A percentile compares a stretch with the other conserved stretches of the same genome.
These are phyloP conservation scores for Fukomys damarensis DNA, from an alignment of 2,113 vertebrate genomes.

Conservation along the genomic window DNA sequence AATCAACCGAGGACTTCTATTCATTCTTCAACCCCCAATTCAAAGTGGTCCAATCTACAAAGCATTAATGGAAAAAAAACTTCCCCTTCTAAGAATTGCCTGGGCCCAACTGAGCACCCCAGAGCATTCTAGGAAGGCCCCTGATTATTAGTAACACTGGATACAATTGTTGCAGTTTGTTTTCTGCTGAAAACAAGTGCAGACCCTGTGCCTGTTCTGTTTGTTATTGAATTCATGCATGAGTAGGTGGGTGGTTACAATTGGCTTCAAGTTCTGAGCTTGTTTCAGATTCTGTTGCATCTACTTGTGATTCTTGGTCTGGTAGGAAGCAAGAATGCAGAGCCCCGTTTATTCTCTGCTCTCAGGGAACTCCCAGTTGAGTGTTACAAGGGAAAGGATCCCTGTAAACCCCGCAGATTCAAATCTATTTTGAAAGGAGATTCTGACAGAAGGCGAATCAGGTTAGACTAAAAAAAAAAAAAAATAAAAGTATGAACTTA, in stretches of 20 bases:
- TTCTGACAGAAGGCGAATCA: not conserved
- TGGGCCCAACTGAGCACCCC: not conserved
- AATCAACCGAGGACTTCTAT: not conserved
- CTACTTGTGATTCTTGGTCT: not conserved
- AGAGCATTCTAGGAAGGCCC: not conserved
- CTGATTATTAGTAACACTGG: not conserved
- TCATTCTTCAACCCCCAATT: not conserved
- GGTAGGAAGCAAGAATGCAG: not conserved
- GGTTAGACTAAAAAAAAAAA: too few relatives aligned
- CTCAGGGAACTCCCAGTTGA: not conserved
- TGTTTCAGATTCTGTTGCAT: not conserved
- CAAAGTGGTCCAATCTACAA: not conserved
- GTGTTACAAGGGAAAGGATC: not conserved
- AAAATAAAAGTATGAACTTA: too few relatives aligned
- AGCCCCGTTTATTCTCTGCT: not conserved
- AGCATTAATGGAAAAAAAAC: not conserved
- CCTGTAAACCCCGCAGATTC: not conserved
- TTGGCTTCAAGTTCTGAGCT: not conserved
- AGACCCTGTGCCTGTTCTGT: not conserved
- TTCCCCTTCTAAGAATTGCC: not conserved
- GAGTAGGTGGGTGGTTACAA: not conserved
- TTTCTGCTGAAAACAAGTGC: not conserved
- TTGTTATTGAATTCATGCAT: not conserved
- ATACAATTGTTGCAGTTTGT: not conserved
- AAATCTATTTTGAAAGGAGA: slow-evolving; percentile 38